These are phyloP conservation scores for Brachionus sp. DNA, from an alignment of 1,140 invertebrate genomes.

Conservation along the genomic window DNA sequence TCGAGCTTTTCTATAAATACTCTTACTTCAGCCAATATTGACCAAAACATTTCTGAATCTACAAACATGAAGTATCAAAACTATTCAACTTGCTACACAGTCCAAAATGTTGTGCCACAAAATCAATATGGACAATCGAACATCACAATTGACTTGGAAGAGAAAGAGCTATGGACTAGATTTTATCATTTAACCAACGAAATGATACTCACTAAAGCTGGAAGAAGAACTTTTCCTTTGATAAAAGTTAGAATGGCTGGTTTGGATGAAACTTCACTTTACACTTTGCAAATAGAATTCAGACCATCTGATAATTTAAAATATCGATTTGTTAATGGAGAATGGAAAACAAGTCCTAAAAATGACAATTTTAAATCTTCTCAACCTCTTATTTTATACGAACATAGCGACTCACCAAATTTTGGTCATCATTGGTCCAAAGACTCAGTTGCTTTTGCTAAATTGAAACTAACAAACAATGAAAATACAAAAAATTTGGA, in stretches of 20 bases:
- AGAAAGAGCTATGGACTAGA: conserved; percentile 86
- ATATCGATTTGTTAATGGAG: conserved; percentile 36
- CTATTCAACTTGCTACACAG: not conserved
- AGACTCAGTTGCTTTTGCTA: conserved; percentile 15
- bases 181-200: conserved; percentile 95
- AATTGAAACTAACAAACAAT: conserved; percentile 46
- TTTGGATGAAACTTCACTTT: not conserved
- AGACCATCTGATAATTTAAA: conserved; percentile 15
- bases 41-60: not conserved
- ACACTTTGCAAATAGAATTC: conserved; percentile 33
- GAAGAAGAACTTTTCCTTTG: conserved; percentile 38
- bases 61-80: conserved; percentile 15
- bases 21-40: not conserved
- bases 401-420: conserved; percentile 31
- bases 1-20: conserved; percentile 22
- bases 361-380: conserved; percentile 36
- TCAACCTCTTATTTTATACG: not conserved
- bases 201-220: conserved; percentile 92
- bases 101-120: conserved; percentile 10
- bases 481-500: not conserved
- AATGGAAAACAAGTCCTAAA: conserved; percentile 43
- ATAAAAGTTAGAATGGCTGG: not conserved
- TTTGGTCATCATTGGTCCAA: conserved; percentile 41
- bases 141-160: conserved; percentile 48
- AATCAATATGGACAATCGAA: not conserved